Percentiles rank a stretch among this genome's conserved stretches.
These are phyloP conservation scores for Hycleus phaleratus DNA, from an alignment of 1,140 invertebrate genomes.

Conservation along the genomic window DNA sequence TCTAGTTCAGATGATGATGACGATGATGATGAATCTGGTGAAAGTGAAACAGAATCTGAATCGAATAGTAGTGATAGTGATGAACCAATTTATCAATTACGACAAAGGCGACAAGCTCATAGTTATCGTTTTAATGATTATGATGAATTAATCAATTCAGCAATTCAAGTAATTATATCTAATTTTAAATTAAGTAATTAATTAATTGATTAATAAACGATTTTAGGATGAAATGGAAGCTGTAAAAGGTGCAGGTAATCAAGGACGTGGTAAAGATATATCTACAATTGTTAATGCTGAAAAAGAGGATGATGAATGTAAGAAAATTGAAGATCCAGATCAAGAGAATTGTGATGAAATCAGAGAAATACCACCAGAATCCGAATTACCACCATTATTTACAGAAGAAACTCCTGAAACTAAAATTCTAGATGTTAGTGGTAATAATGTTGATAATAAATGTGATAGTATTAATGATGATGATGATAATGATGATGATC, in stretches of 20 bases:
- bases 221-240: slow-evolving; percentile 58
- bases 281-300: slow-evolving; percentile 79
- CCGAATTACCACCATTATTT: not conserved
- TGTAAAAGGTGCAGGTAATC: slow-evolving; percentile 65
- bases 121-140: slow-evolving; percentile 86
- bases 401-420: slow-evolving; percentile 16
- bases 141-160: slow-evolving; percentile 88
- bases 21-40: slow-evolving; percentile 19
- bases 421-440: not conserved
- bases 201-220: not conserved
- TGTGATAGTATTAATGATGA: not conserved
- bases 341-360: slow-evolving; percentile 32
- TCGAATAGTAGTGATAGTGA: slow-evolving; percentile 38
- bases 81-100: slow-evolving; percentile 74
- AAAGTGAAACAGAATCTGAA: slow-evolving; percentile 35
- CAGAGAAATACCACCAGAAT: slow-evolving; percentile 36
- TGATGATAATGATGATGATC: slow-evolving; percentile 27
- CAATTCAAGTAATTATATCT: slow-evolving; percentile 53
- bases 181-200: not conserved
- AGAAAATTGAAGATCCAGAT: slow-evolving; percentile 28
- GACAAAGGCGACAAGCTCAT: slow-evolving; percentile 65
- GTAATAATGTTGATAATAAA: not conserved
- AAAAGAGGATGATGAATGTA: slow-evolving; percentile 56
- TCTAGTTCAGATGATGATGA: slow-evolving; percentile 14
- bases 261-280: slow-evolving; percentile 82